A percentile compares a stretch with the other conserved stretches of the same genome.
Evolutionary conservation across 2,797 vertebrate genomes (phyloP).

Genomic region (Sebastes miniatus): DNA sequence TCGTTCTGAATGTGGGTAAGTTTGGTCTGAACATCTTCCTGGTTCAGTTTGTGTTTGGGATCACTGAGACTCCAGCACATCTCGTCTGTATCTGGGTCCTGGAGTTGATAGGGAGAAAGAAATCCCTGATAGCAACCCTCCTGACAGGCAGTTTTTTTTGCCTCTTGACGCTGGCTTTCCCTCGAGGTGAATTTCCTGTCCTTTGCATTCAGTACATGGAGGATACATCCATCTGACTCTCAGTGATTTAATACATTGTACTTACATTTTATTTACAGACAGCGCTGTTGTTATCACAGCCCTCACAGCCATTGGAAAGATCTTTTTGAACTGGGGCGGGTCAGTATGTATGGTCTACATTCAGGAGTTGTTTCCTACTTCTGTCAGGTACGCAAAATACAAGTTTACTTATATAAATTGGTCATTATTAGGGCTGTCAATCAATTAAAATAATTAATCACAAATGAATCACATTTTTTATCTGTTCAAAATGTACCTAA

Average conservation of each 20-base stretch:
- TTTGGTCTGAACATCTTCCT: constrained; percentile 88
- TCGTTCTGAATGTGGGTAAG: constrained; percentile 82
- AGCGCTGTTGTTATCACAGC: constrained; percentile 54
- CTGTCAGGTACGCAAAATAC: constrained; percentile 76
- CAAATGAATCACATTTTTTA: too few relatives aligned
- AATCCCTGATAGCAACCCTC: constrained; percentile 68
- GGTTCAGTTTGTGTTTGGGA: constrained; percentile 86
- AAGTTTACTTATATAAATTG: constrained; percentile 40
- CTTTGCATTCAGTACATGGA: background rate
- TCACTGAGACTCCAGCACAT: constrained; percentile 80
- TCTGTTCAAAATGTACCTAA: too few relatives aligned
- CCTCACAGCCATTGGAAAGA: constrained; percentile 81
- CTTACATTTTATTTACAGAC: constrained; percentile 60
- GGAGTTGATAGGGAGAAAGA: constrained; percentile 80
- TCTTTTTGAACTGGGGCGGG: constrained; percentile 64
- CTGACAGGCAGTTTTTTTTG: constrained; percentile 76
- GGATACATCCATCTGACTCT: background rate
- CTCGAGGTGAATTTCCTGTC: constrained; percentile 76
- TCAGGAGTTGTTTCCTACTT: constrained; percentile 85
- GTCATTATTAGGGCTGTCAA: background rate
- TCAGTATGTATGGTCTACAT: constrained; percentile 80
- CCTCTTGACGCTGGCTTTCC: constrained; percentile 76
- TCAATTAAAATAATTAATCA: background rate
- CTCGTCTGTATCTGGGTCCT: constrained; percentile 75
- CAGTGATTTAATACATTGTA: background rate